Base-by-base conservation (phyloP, 2,797 vertebrate genomes). In the Halcyon chelicuti region DNA sequence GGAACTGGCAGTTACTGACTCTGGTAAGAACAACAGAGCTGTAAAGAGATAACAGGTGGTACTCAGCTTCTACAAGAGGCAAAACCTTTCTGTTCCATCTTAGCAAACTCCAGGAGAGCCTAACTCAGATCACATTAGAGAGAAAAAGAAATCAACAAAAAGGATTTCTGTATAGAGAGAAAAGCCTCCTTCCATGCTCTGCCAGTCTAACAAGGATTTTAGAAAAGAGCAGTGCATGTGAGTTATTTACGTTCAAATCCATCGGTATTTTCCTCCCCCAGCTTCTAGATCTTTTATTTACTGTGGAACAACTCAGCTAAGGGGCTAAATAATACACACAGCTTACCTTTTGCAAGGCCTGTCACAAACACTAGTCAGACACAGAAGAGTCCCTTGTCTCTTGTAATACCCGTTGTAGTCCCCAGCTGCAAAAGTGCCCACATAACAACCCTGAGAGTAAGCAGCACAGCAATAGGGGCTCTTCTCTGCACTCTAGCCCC, bases 391-490 rank as follows among this genome's bases (percentile, higher is more conserved):
- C 16, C 37, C 42, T 51, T 1, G 0, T 14, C n/a, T 63, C 18
- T 40, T 73, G 15, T 39, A 52, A 47, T 28, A 55, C 7, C 10
- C 14, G 9, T 25, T 25, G 31, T 7, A n/a, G 63, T 29, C 28
- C 54, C 15, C 39, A 5, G 17, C 2, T 65, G 18, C 49, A 46
- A 57, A 62, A 79, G 54, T 15, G 37, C n/a, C 29, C 28, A 16
- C 40, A 54, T 5, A 33, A 13, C 67, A 72, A 23, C 23, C 11
- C 29, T 47, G 31, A 65, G 8, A 44, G n/a, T n/a, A 62, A 83
- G 22, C 18, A 63, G 13, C 26, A 18, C 0, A 1, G 39, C 3
- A 1, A 23, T 2, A 33, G 44, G 6, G 35, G 7, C 20, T 76
- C 29, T 55, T 52, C 22, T 20, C 16, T 40, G 39, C 14, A 5